Percentiles rank a stretch among this genome's conserved stretches.
These are phyloP conservation scores for Saccopteryx bilineata DNA, from an alignment of 2,113 vertebrate species.

Conservation along the genomic window DNA sequence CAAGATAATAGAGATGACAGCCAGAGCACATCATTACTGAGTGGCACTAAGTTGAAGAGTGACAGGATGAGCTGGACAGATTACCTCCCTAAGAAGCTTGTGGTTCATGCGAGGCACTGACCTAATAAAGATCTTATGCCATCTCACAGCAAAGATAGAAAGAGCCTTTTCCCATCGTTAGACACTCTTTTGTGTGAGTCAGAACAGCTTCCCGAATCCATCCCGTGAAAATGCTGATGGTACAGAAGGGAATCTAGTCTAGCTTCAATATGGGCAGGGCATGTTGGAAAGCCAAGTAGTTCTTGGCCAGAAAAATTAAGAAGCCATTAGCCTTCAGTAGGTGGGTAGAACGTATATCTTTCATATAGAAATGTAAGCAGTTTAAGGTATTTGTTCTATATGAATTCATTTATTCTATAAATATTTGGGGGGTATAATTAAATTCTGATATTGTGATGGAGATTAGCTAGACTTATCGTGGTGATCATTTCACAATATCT, in stretches of 20 bases:
- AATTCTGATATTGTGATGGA: no score
- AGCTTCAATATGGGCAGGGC: not conserved
- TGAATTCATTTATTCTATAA: not conserved
- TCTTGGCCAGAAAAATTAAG: not conserved
- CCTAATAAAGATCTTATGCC: slow-evolving; percentile 66
- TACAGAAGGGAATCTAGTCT: not conserved
- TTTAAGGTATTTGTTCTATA: not conserved
- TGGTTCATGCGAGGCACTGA: not conserved
- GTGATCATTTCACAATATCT: not conserved
- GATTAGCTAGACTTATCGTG: not conserved
- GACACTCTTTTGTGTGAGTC: not conserved
- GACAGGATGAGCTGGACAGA: slow-evolving; percentile 77
- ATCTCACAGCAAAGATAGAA: slow-evolving; percentile 43
- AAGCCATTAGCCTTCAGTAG: not conserved
- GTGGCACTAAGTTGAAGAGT: slow-evolving; percentile 76
- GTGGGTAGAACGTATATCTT: not conserved
- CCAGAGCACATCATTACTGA: slow-evolving; percentile 30
- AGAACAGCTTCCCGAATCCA: not conserved
- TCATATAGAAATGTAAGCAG: not conserved
- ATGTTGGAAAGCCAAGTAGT: not conserved
- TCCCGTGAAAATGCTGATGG: not conserved
- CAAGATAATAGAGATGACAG: slow-evolving; percentile 67
- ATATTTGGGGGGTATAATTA: not conserved
- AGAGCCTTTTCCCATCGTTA: not conserved
- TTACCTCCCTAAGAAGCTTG: slow-evolving; percentile 75